Percentiles rank a stretch among this genome's conserved stretches.
Evolutionary conservation across 2,797 vertebrate species (phyloP).

Genomic region (Thunnus albacares): DNA sequence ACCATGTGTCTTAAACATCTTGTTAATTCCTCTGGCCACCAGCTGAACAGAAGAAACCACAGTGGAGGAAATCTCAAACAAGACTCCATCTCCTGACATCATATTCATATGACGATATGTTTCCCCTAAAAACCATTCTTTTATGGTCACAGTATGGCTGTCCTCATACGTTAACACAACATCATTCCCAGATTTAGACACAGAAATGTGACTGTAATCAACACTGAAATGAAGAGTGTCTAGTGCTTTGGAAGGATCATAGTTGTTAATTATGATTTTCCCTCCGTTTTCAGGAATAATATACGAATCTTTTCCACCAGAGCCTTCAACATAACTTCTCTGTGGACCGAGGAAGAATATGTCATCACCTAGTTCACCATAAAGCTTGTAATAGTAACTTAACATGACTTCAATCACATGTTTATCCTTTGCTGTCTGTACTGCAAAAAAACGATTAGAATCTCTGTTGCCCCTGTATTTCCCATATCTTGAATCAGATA

Average conservation of each 20-base stretch:
- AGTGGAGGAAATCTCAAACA: constrained; percentile 59
- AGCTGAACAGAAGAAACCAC: constrained; percentile 56
- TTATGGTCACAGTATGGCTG: constrained; percentile 57
- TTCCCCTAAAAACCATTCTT: constrained; percentile 69
- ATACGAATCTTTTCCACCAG: constrained; percentile 69
- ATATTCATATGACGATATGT: constrained; percentile 66
- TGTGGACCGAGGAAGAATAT: constrained; percentile 73
- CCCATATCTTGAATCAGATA: constrained; percentile 50
- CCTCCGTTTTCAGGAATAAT: constrained; percentile 65
- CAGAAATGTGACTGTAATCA: constrained; percentile 53
- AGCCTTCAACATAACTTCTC: constrained; percentile 69
- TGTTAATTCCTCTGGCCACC: constrained; percentile 63
- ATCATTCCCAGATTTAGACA: constrained; percentile 55
- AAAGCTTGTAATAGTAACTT: constrained; percentile 69
- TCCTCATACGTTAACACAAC: constrained; percentile 51
- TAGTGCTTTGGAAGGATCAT: constrained; percentile 38
- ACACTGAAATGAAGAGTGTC: constrained; percentile 58
- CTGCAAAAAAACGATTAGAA: constrained; percentile 67
- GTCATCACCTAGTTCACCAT: constrained; percentile 71
- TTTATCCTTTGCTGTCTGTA: constrained; percentile 44
- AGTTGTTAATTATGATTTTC: constrained; percentile 68
- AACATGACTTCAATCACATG: constrained; percentile 56
- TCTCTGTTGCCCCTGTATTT: constrained; percentile 64
- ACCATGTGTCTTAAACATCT: background rate
- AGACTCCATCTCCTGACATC: constrained; percentile 62